Percentiles rank a stretch among this genome's conserved stretches.
These are phyloP conservation scores for Lindbergichthys nudifrons DNA, from an alignment of 2,797 vertebrate genomes.

Conservation along the genomic window DNA sequence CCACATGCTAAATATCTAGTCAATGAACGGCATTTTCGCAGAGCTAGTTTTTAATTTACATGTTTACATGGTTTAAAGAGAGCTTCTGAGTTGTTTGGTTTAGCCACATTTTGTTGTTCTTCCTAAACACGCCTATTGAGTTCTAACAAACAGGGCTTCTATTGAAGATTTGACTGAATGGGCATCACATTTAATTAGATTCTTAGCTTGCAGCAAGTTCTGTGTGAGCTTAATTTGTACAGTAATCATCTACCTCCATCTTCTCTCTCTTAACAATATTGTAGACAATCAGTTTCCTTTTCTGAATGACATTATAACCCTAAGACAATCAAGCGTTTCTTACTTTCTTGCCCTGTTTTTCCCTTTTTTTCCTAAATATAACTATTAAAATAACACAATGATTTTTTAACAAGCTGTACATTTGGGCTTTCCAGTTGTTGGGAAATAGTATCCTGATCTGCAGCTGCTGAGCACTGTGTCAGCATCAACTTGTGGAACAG, in stretches of 20 bases:
- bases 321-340: slow-evolving; percentile 5
- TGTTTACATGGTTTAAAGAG: neutral
- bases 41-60: slow-evolving; percentile 2
- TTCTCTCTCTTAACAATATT: slow-evolving; percentile 28
- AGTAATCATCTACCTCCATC: slow-evolving; percentile 40
- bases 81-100: slow-evolving; percentile 31
- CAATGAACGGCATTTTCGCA: slow-evolving; percentile 11
- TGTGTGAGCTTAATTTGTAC: slow-evolving; percentile 57
- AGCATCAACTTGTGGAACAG: slow-evolving; percentile 73
- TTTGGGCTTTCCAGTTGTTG: slow-evolving; percentile 73
- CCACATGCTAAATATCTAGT: slow-evolving; percentile 3
- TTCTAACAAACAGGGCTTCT: slow-evolving; percentile 45
- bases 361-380: slow-evolving; percentile 7
- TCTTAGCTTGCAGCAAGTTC: slow-evolving; percentile 58
- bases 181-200: slow-evolving; percentile 66
- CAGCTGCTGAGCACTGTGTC: slow-evolving; percentile 80
- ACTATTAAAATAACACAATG: slow-evolving; percentile 42
- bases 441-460: slow-evolving; percentile 75
- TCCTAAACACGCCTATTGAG: slow-evolving; percentile 31
- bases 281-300: slow-evolving; percentile 21
- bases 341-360: neutral
- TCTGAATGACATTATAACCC: slow-evolving; percentile 4
- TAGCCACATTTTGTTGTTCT: slow-evolving; percentile 26
- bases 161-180: slow-evolving; percentile 61
- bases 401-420: slow-evolving; percentile 42